Percentiles rank a stretch among this genome's conserved stretches.
Conservation (phyloP, 2,888 invertebrate genomes). For the Conops quadrifasciatus region DNA sequence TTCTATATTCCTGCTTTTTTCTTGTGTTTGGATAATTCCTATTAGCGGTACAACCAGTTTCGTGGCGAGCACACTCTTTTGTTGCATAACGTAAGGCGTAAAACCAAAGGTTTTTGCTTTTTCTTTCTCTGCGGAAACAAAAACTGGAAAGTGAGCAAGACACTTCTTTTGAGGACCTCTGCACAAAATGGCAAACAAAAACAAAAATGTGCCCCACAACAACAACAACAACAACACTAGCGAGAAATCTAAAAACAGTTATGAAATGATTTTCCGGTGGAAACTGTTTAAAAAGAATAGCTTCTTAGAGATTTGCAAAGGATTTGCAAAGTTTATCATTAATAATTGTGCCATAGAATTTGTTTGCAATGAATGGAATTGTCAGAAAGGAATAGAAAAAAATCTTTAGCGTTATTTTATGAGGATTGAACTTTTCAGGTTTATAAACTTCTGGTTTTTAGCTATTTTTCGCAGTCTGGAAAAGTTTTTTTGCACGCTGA, state of each 20-base stretch:
- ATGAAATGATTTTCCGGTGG: constrained; percentile 25
- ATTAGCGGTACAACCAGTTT: not conserved
- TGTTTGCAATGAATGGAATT: too few species aligned
- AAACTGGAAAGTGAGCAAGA: constrained; percentile 2
- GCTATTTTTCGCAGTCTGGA: too few species aligned
- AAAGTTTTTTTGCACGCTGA: too few species aligned
- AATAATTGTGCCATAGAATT: too few species aligned
- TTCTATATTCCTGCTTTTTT: not conserved
- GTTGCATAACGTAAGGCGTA: constrained; percentile 31
- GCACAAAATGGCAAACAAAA: constrained; percentile 16
- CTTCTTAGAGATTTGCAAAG: too few species aligned
- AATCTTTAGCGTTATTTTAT: too few species aligned
- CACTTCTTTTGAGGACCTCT: constrained; percentile 28
- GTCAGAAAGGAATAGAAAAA: too few species aligned
- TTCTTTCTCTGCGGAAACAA: not conserved
- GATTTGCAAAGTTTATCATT: too few species aligned
- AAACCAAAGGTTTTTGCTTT: constrained; percentile 22
- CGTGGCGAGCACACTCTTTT: constrained; percentile 14
- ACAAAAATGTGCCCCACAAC: not conserved
- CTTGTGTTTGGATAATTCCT: constrained; percentile 8
- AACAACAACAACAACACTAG: too few species aligned
- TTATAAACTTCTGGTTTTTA: too few species aligned
- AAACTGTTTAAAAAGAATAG: not conserved
- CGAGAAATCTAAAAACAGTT: too few species aligned
- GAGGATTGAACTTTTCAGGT: too few species aligned